Percentiles rank a stretch among this genome's conserved stretches.
Evolutionary conservation across 2,888 invertebrate species (phyloP).

Genomic region (Eustalomyia histrio): DNA sequence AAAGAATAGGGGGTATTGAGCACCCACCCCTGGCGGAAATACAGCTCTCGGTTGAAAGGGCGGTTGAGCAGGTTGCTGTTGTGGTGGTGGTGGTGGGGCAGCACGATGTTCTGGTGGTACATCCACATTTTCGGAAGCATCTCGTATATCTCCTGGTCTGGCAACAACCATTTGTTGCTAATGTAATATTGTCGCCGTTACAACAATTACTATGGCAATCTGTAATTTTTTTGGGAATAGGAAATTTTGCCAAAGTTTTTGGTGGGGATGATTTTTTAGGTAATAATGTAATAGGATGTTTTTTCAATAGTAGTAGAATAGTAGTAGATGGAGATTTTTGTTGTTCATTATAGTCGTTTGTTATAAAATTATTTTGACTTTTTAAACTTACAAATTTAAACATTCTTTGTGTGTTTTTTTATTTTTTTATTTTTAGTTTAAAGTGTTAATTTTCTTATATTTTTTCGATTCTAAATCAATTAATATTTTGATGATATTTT

Average conservation of each 20-base stretch:
- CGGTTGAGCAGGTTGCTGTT: constrained; percentile 55
- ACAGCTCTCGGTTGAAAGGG: constrained; percentile 50
- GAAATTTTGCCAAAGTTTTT: constrained; percentile 53
- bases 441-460: not conserved
- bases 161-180: constrained; percentile 6
- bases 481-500: constrained; percentile 8
- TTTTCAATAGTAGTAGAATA: constrained; percentile 45
- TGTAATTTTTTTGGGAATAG: constrained; percentile 65
- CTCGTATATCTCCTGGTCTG: constrained; percentile 68
- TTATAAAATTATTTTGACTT: constrained; percentile 51
- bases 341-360: constrained; percentile 38
- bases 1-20: constrained; percentile 69
- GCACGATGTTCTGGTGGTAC: constrained; percentile 69
- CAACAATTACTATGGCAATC: constrained; percentile 71
- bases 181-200: constrained; percentile 15
- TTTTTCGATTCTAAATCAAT: not conserved
- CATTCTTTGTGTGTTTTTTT: constrained; percentile 70
- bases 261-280: constrained; percentile 43
- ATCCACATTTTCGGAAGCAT: constrained; percentile 71
- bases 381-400: constrained; percentile 75
- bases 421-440: not conserved
- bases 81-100: constrained; percentile 64
- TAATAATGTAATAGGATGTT: constrained; percentile 41
- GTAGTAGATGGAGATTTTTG: constrained; percentile 53
- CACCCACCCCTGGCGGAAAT: constrained; percentile 62